Percentiles rank a stretch among this genome's conserved stretches.
phyloP scores from a whole-genome alignment of 2,888 invertebrate genomes.

The Schizotus pectinicornis region DNA sequence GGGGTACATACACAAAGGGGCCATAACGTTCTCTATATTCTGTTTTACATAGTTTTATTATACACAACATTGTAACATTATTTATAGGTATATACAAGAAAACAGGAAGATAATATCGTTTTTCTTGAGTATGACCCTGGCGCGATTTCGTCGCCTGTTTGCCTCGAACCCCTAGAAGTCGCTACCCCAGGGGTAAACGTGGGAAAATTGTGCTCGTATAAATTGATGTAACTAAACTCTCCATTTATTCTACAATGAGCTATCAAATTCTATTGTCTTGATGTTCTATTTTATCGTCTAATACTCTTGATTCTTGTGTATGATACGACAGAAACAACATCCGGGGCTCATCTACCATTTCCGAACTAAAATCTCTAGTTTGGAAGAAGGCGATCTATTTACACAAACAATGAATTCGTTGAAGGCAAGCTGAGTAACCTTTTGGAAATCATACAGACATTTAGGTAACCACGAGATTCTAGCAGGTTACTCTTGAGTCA shows the following conservation, averaged over 20 bases:
- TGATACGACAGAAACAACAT: not conserved
- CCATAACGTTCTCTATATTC: conserved; percentile 38
- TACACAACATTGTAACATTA: conserved; percentile 56
- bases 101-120: conserved; percentile 40
- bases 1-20: conserved; percentile 41
- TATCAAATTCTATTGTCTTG: conserved; percentile 46
- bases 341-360: not conserved
- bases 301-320: conserved; percentile 20
- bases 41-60: conserved; percentile 43
- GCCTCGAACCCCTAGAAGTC: no score
- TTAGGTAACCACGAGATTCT: conserved; percentile 3
- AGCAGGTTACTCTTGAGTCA: conserved; percentile 20
- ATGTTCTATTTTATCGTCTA: conserved; percentile 29
- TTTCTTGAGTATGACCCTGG: conserved; percentile 25
- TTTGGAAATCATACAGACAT: conserved; percentile 10
- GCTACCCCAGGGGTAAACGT: not conserved
- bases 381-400: conserved; percentile 32
- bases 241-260: conserved; percentile 37
- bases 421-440: conserved; percentile 35
- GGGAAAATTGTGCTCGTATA: conserved; percentile 11
- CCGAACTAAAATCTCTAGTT: conserved; percentile 11
- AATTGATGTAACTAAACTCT: conserved; percentile 12
- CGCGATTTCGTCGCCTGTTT: conserved; percentile 3
- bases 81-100: conserved; percentile 55
- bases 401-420: conserved; percentile 31